Percentiles rank a stretch among this genome's conserved stretches.
Evolutionary conservation across 2,888 invertebrate genomes (phyloP).

Genomic region (Amblyjoppa proteus): DNA sequence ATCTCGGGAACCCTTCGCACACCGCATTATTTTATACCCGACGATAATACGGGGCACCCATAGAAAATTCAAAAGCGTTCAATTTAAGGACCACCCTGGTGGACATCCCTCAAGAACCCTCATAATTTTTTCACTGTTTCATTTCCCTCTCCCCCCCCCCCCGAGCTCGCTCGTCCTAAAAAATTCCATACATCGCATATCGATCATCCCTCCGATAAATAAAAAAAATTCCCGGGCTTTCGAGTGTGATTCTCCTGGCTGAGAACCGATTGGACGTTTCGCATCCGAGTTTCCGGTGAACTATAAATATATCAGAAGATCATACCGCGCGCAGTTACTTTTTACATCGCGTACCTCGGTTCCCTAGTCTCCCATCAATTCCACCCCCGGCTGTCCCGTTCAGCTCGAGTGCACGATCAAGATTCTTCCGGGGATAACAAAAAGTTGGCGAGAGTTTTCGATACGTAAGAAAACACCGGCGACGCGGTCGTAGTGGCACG

Average conservation of each 20-base stretch:
- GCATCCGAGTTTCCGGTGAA: background rate
- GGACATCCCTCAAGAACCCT: background rate
- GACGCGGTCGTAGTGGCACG: background rate
- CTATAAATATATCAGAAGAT: conserved; percentile 14
- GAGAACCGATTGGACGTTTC: background rate
- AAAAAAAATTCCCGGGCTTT: background rate
- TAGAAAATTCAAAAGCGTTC: no score
- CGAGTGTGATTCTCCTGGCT: background rate
- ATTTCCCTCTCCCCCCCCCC: background rate
- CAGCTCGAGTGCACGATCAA: conserved; percentile 49
- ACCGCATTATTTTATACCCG: no score
- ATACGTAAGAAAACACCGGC: conserved; percentile 46
- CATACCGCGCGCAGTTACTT: conserved; percentile 8
- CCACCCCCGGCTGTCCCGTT: conserved; percentile 54
- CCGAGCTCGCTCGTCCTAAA: background rate
- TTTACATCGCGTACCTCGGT: conserved; percentile 40
- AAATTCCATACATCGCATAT: background rate
- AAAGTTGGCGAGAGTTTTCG: conserved; percentile 54
- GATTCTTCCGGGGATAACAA: conserved; percentile 52
- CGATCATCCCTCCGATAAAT: background rate
- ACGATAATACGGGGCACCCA: no score
- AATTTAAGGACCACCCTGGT: no score
- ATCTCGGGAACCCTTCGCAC: no score
- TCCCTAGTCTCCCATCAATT: conserved; percentile 38
- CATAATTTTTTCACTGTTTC: background rate